Percentiles rank a stretch among this genome's conserved stretches.
These are phyloP conservation scores for Acromyrmex charruanus DNA, from an alignment of 1,140 invertebrate genomes.

Conservation along the genomic window DNA sequence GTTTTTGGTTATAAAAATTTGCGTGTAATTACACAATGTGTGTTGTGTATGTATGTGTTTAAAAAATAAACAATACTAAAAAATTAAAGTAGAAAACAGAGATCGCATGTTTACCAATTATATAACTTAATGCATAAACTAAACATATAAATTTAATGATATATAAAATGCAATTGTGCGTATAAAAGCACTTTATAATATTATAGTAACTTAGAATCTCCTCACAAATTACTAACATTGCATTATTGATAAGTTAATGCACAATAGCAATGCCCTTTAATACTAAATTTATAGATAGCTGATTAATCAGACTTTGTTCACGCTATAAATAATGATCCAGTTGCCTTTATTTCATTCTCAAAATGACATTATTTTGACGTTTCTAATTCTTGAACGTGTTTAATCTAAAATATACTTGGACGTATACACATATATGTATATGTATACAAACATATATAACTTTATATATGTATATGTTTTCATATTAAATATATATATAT, in stretches of 20 bases:
- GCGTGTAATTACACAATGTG: not conserved
- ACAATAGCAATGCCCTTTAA: slow-evolving; percentile 44
- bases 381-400: not conserved
- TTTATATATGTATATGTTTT: not conserved
- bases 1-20: slow-evolving; percentile 36
- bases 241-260: slow-evolving; percentile 31
- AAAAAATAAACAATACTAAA: slow-evolving; percentile 55
- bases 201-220: slow-evolving; percentile 6
- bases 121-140: slow-evolving; percentile 13
- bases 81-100: slow-evolving; percentile 45
- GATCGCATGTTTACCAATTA: slow-evolving; percentile 22
- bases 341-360: slow-evolving; percentile 2
- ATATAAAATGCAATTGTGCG: slow-evolving; percentile 26
- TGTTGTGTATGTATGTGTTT: not conserved
- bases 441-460: not conserved
- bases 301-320: slow-evolving; percentile 46
- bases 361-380: not conserved
- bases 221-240: slow-evolving; percentile 17
- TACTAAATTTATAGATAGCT: slow-evolving; percentile 49
- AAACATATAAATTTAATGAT: slow-evolving; percentile 5
- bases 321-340: not conserved
- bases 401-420: not conserved
- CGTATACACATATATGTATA: not conserved
- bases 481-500: not conserved
- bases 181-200: slow-evolving; percentile 31